Evolutionary conservation across 2,888 invertebrate genomes (phyloP).

Genomic region (Cataglyphis livida): DNA sequence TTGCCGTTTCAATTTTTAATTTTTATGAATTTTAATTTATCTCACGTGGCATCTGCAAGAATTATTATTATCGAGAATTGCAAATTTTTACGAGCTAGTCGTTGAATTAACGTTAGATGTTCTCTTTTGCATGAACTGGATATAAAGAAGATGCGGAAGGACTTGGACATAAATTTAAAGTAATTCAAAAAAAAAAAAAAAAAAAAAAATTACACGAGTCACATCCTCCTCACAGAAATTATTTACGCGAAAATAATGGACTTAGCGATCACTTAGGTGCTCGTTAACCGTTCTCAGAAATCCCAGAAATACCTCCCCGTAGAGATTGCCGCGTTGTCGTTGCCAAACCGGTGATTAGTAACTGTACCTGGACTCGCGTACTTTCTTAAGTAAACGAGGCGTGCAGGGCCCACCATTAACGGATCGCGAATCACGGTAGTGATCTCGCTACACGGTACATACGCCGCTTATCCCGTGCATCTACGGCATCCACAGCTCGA

Average conservation of each 20-base stretch:
- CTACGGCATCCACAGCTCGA: background rate
- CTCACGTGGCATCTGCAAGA: background rate
- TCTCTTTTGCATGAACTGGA: background rate
- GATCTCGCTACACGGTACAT: constrained; percentile 32
- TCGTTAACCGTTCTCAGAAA: background rate
- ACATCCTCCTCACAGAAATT: background rate
- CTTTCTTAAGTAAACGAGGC: constrained; percentile 45
- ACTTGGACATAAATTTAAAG: background rate
- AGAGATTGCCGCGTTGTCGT: background rate
- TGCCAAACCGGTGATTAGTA: constrained; percentile 26
- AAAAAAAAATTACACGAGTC: background rate
- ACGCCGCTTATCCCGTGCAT: constrained; percentile 25
- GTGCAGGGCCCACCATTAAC: constrained; percentile 24
- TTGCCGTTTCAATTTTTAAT: background rate
- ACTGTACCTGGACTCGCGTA: constrained; percentile 27
- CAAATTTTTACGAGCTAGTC: background rate
- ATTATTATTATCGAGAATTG: constrained; percentile 1
- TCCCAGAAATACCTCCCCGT: background rate
- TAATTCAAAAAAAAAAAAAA: background rate
- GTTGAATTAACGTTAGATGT: background rate
- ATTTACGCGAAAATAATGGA: background rate
- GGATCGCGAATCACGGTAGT: constrained; percentile 32
- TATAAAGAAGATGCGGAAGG: background rate
- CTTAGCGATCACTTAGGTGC: background rate
- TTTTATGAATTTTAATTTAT: background rate